Evolutionary conservation across 1,140 invertebrate genomes (phyloP).

Genomic region (Pseudomyrmex cubaensis): DNA sequence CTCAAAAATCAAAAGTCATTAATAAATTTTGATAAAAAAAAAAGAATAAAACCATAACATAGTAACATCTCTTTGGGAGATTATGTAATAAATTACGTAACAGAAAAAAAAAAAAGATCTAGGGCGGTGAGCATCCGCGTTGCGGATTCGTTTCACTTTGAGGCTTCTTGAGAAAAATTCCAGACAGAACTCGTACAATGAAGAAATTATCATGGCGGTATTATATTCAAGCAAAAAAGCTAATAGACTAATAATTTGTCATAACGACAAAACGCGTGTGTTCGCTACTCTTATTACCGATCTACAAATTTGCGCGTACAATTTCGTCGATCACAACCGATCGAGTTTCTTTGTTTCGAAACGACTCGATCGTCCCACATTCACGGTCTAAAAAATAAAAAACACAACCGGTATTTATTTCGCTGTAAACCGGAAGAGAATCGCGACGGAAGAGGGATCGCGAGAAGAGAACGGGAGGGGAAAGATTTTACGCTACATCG

Average conservation of each 20-base stretch:
- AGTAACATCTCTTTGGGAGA: no score
- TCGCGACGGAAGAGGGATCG: slow-evolving; percentile 29
- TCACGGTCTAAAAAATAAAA: not conserved
- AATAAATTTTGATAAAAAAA: no score
- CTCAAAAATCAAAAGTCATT: no score
- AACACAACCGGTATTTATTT: not conserved
- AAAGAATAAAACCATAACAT: no score
- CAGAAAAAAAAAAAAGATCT: no score
- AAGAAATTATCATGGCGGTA: no score
- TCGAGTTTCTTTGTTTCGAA: not conserved
- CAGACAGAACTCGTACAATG: not conserved
- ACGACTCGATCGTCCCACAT: not conserved
- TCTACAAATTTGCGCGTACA: not conserved
- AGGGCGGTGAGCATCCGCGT: no score
- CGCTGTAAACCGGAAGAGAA: slow-evolving; percentile 13
- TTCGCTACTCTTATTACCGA: not conserved
- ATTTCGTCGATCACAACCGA: not conserved
- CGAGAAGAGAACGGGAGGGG: slow-evolving; percentile 20
- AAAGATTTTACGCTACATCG: slow-evolving; percentile 46
- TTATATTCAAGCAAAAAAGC: no score
- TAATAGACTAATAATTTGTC: no score
- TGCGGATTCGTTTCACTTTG: slow-evolving; percentile 1
- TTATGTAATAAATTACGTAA: no score
- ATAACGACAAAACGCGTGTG: no score
- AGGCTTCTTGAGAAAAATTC: not conserved